Evolutionary conservation across 2,797 vertebrate genomes (phyloP).

Genomic region (Rhabdomys pumilio): DNA sequence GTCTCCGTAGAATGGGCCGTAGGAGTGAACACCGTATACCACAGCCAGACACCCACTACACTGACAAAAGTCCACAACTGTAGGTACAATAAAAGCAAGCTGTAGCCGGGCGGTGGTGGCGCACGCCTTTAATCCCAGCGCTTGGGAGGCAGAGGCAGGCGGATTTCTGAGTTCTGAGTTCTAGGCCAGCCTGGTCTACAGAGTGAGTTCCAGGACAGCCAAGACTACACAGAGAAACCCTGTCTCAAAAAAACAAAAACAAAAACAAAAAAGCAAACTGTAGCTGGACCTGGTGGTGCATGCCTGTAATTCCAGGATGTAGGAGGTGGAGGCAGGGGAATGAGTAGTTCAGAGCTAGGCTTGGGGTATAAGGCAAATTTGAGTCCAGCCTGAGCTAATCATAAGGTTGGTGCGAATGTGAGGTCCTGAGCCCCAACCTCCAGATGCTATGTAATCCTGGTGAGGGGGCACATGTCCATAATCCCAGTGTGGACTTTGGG

Average conservation of each 20-base stretch:
- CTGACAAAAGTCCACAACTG: neutral
- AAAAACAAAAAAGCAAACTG: neutral
- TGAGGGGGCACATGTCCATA: neutral
- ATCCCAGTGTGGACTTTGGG: neutral
- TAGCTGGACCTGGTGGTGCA: no score
- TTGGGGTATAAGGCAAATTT: neutral
- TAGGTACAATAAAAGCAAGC: neutral
- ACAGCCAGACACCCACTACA: no score
- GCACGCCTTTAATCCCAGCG: neutral
- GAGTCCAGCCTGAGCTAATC: neutral
- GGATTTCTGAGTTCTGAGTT: no score
- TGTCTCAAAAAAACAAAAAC: no score
- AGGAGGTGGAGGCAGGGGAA: no score
- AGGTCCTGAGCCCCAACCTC: neutral
- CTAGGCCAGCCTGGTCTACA: no score
- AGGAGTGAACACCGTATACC: neutral
- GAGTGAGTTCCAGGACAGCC: no score
- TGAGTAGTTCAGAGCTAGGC: neutral
- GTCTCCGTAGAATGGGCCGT: neutral
- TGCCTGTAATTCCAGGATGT: neutral
- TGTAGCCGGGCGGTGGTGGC: no score
- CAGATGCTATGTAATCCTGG: neutral
- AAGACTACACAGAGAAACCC: no score
- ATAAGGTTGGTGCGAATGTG: rapidly evolving
- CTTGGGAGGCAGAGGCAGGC: no score